phyloP scores from a whole-genome alignment of 1,140 invertebrate genomes.

The Metopolophium dirhodum region DNA sequence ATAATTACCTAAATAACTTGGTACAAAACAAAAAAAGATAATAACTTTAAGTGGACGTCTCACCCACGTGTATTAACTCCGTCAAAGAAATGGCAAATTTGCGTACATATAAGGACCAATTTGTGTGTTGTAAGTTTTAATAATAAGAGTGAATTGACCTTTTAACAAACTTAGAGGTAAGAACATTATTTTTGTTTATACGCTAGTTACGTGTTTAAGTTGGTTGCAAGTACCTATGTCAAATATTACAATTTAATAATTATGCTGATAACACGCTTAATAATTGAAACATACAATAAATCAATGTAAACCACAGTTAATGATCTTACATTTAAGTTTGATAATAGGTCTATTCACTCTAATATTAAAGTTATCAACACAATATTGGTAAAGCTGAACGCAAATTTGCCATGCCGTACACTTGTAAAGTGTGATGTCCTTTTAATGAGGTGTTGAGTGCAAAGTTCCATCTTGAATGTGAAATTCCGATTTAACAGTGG shows the following conservation, averaged over 20 bases:
- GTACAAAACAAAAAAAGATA: too few species aligned
- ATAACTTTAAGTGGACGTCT: not conserved
- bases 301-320: not conserved
- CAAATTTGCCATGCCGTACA: not conserved
- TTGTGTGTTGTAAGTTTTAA: not conserved
- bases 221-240: not conserved
- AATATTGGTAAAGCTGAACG: not conserved
- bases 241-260: not conserved
- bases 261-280: not conserved
- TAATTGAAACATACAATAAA: not conserved
- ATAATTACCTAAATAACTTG: too few species aligned
- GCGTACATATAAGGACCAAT: not conserved
- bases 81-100: not conserved
- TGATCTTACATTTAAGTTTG: not conserved
- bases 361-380: not conserved
- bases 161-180: not conserved
- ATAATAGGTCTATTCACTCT: not conserved
- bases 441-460: constrained; percentile 11
- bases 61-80: not conserved
- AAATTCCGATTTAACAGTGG: not conserved
- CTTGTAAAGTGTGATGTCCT: not conserved
- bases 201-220: not conserved
- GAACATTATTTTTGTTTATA: not conserved
- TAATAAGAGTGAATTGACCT: not conserved
- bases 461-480: not conserved